Base-by-base conservation (phyloP, 2,113 vertebrate genomes). In the Melanotaenia duboulayi region DNA sequence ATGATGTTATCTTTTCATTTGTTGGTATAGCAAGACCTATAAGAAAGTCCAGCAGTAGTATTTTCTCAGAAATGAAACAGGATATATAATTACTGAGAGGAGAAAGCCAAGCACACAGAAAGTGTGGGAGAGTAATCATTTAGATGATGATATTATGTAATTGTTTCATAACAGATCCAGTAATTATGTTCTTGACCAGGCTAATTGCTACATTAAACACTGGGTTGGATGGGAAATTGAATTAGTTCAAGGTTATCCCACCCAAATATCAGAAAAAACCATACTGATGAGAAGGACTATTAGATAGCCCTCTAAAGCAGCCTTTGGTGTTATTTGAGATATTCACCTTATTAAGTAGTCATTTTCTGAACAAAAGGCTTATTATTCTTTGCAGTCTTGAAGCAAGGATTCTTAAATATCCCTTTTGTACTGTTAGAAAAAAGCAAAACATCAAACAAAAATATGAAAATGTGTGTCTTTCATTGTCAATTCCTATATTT, bases 121-220 rank as follows among this genome's bases (percentile, higher is more conserved):
- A 50, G 74, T 42, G 78, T 65, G 67, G 70, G 76, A 74, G 82
- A 16, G 24, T 71, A 59, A 82, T 62, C 0, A 11, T 70, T 76
- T 65, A 24, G 56, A 69, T 65, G 68, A 76, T 50, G 65, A 82
- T 72, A 42, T 89, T 85, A 77, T 59, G 35, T 59, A 85, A 83
- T 65, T 76, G 62, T 86, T 90, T 81, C 69, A 78, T 69, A 83
- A 82, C 65, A 57, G 65, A 69, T 79, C 58, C n/a, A 54, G 37
- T 77, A 40, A 82, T 61, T 11, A 50, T 23, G 44, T 20, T 77
- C 63, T 75, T 80, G 66, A 80, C 66, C 28, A 11, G 67, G 63
- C 25, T 81, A 88, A 86, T 82, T 77, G 54, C 56, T 57, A 51
- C 67, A 73, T 72, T 67, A 60, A 74, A 64, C 62, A 28, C 19